Evolutionary conservation across 23 tunicate species (phyloP).

Genomic region (Trididemnum nubilum): DNA sequence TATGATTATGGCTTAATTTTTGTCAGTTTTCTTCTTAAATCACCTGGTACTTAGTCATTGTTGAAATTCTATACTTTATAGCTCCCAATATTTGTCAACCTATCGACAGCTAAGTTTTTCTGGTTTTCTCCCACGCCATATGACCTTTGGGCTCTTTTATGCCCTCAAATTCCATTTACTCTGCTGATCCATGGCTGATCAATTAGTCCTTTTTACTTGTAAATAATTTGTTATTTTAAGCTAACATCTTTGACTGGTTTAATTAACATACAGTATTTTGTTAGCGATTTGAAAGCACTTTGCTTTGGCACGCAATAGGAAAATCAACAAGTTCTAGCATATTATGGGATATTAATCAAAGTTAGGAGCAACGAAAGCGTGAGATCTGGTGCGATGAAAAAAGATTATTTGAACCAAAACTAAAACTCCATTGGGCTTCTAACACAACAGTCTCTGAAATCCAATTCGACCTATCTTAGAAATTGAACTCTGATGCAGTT

Average conservation of each 20-base stretch:
- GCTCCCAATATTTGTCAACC: neutral
- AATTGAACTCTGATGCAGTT: too few relatives aligned
- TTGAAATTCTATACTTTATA: neutral
- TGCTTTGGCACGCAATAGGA: neutral
- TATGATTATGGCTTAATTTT: too few relatives aligned
- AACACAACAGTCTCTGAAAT: too few relatives aligned
- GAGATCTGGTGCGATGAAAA: too few relatives aligned
- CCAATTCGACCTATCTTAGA: too few relatives aligned
- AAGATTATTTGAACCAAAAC: too few relatives aligned
- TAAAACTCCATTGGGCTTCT: too few relatives aligned
- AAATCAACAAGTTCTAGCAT: too few relatives aligned
- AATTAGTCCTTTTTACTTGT: neutral
- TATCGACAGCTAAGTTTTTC: neutral
- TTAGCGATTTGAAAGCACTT: neutral
- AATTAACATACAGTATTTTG: neutral
- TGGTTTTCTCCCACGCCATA: constrained; percentile 14
- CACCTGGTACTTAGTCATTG: neutral
- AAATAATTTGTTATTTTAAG: neutral
- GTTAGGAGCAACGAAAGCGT: too few relatives aligned
- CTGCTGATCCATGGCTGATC: neutral
- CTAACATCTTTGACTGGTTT: neutral
- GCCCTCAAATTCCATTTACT: neutral
- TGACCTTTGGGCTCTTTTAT: constrained; percentile 9
- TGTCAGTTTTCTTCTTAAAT: too few relatives aligned
- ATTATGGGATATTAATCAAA: too few relatives aligned